Percentiles rank a stretch among this genome's conserved stretches.
These are phyloP conservation scores for Shinisaurus crocodilurus DNA, from an alignment of 2,113 vertebrate genomes.

Conservation along the genomic window DNA sequence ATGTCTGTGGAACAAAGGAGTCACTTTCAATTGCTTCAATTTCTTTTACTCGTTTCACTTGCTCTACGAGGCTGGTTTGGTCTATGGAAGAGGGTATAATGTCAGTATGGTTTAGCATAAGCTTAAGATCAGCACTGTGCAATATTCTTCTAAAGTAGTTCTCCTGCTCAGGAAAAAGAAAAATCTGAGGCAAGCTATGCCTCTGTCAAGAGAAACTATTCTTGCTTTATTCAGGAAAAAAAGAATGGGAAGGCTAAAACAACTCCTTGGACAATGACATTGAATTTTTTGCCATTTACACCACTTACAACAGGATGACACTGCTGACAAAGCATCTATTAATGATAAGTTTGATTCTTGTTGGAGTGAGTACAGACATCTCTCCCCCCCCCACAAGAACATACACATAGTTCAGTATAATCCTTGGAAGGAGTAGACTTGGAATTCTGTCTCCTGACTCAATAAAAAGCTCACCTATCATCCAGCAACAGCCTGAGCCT, in stretches of 20 bases:
- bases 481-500: not conserved
- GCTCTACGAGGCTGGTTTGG: conserved; percentile 89
- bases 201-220: not conserved
- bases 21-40: conserved; percentile 98
- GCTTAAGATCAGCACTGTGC: not conserved
- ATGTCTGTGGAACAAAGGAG: conserved; percentile 94
- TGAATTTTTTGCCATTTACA: not conserved
- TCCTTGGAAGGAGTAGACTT: not conserved
- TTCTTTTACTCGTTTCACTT: conserved; percentile 95
- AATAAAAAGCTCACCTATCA: not conserved
- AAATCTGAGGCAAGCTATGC: not conserved
- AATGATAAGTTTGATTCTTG: not conserved
- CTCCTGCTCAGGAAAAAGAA: conserved; percentile 37
- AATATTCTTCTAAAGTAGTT: conserved; percentile 21
- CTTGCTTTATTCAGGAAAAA: not conserved
- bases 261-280: not conserved
- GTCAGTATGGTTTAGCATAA: conserved; percentile 38
- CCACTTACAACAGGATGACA: not conserved
- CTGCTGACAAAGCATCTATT: not conserved
- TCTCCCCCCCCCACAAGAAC: not conserved
- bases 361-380: not conserved
- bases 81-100: conserved; percentile 75
- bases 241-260: not conserved
- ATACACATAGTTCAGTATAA: not conserved
- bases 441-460: not conserved